Conservation (phyloP, 1,140 invertebrate species). For the Hetaerina americana region DNA sequence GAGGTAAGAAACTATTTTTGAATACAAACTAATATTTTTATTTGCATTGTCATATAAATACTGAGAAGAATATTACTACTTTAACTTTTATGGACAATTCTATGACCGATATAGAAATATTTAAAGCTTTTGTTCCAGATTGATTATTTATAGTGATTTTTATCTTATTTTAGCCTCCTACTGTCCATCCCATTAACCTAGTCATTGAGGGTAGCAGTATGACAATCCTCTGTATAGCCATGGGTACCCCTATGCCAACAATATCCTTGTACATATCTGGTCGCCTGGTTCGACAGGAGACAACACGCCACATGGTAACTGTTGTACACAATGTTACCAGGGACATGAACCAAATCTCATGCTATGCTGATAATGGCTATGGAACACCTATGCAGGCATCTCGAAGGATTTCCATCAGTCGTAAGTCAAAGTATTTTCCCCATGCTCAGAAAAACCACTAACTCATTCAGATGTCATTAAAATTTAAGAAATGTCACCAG, state of each 20-base stretch:
- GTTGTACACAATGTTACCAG: constrained; percentile 64
- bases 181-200: constrained; percentile 65
- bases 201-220: constrained; percentile 69
- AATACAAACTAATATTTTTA: no score
- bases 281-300: constrained; percentile 55
- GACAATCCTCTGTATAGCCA: constrained; percentile 69
- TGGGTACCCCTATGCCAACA: constrained; percentile 67
- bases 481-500: not conserved
- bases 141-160: constrained; percentile 4
- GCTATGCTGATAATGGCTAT: constrained; percentile 73
- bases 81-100: no score
- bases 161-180: constrained; percentile 46
- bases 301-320: constrained; percentile 65
- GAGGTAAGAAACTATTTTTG: constrained; percentile 58
- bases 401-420: constrained; percentile 57
- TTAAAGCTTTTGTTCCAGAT: not conserved
- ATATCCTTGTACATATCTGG: constrained; percentile 67
- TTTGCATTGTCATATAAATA: no score
- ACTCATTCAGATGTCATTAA: no score
- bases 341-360: constrained; percentile 70
- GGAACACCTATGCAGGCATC: constrained; percentile 70
- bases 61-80: no score
- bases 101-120: not conserved
- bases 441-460: no score
- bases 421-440: no score